phyloP scores from a whole-genome alignment of 53 echinoderm and acorn worm species.

The Patiria pectinifera region DNA sequence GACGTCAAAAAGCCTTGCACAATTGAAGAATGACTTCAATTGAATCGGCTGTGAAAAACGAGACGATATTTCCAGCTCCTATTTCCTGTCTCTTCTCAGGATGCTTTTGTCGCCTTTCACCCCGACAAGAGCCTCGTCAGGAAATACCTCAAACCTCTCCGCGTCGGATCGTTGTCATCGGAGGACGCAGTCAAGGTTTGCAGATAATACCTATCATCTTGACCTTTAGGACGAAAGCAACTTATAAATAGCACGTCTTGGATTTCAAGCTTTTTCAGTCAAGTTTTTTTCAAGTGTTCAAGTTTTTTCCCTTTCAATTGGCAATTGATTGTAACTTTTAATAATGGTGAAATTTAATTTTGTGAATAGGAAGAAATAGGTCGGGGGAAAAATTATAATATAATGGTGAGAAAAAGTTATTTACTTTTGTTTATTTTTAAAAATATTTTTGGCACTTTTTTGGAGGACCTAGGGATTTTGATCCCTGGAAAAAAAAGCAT shows the following conservation, averaged over 20 bases:
- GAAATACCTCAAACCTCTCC: slow-evolving; percentile 86
- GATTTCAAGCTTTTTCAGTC: neutral
- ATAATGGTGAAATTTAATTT: too few species aligned
- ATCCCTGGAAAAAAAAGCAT: too few species aligned
- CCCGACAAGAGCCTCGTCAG: slow-evolving; percentile 71
- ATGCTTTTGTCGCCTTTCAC: slow-evolving; percentile 95
- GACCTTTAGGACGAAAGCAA: neutral
- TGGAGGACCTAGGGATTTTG: neutral
- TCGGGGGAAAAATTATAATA: too few species aligned
- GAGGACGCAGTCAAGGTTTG: slow-evolving; percentile 66
- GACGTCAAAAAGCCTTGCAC: neutral
- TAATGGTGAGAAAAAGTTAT: too few species aligned
- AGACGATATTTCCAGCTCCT: neutral
- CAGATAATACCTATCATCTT: neutral
- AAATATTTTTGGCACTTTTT: neutral
- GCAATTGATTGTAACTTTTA: too few species aligned
- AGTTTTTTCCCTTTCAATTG: neutral
- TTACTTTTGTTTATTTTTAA: too few species aligned
- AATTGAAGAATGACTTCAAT: neutral
- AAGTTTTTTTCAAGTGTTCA: neutral
- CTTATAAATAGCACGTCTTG: neutral
- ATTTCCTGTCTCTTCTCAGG: slow-evolving; percentile 60
- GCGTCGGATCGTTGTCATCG: slow-evolving; percentile 73
- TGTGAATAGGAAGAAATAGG: too few species aligned
- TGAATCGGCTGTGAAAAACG: neutral